Conservation (phyloP, 2,113 vertebrate genomes). For the Microcebus jonahi region DNA sequence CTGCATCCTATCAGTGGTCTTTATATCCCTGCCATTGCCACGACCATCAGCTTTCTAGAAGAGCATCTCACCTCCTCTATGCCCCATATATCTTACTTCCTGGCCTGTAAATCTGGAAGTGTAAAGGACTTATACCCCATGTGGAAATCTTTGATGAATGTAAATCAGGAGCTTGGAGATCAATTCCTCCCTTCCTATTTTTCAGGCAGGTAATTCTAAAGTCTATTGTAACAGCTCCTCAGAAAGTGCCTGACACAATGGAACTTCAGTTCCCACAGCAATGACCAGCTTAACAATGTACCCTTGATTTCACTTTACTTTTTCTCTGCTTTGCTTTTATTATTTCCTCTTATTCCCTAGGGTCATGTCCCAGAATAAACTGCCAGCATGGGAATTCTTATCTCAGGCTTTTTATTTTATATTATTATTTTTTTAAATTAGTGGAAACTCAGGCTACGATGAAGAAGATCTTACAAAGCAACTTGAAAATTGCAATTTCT, state of each 20-base stretch:
- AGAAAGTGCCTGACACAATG: neutral
- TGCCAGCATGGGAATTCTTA: neutral
- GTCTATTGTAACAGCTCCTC: neutral
- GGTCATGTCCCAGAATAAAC: neutral
- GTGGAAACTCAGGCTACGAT: neutral
- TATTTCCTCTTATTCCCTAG: neutral
- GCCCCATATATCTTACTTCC: neutral
- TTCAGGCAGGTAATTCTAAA: neutral
- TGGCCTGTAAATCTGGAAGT: neutral
- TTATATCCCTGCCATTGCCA: neutral
- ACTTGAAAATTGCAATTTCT: neutral
- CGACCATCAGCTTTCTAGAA: neutral
- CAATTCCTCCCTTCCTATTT: neutral
- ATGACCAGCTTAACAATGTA: too few species aligned
- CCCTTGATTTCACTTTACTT: neutral
- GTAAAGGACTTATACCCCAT: neutral
- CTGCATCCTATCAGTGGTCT: neutral
- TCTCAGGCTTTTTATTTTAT: neutral
- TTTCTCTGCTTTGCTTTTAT: neutral
- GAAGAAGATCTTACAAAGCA: neutral
- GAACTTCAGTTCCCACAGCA: neutral
- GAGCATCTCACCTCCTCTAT: neutral
- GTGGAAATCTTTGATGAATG: neutral
- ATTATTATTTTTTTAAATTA: neutral
- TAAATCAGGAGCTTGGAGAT: neutral